Conservation (phyloP, 2,888 invertebrate species). For the Fissipunctia ypsillon region DNA sequence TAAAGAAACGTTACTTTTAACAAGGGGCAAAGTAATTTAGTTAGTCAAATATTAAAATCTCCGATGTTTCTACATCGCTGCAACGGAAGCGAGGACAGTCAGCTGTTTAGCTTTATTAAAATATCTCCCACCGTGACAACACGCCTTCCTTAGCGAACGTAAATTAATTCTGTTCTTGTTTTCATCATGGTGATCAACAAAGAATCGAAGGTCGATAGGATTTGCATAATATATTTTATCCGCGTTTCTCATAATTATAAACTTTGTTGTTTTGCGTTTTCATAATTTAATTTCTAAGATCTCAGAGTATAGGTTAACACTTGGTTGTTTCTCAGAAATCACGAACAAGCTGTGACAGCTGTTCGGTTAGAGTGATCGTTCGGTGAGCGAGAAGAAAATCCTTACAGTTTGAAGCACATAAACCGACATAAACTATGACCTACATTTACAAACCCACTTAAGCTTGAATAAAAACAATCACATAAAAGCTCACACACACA, state of each 20-base stretch:
- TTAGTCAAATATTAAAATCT: slow-evolving; percentile 27
- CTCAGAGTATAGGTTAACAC: background rate
- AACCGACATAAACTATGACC: too few relatives aligned
- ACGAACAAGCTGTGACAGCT: too few relatives aligned
- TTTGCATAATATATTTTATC: slow-evolving; percentile 46
- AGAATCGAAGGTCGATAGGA: slow-evolving; percentile 30
- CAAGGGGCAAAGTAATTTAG: background rate
- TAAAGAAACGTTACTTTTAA: background rate
- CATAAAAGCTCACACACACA: background rate
- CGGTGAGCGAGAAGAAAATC: too few relatives aligned
- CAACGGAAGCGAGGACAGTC: slow-evolving; percentile 80
- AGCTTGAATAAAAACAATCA: background rate
- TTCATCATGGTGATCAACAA: slow-evolving; percentile 45
- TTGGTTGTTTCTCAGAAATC: background rate
- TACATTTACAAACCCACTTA: background rate
- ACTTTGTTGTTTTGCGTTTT: background rate
- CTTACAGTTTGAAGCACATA: background rate
- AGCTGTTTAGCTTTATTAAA: slow-evolving; percentile 85
- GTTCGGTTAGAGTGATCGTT: background rate
- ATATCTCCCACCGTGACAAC: slow-evolving; percentile 75
- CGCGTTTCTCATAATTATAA: background rate
- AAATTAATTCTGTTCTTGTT: slow-evolving; percentile 57
- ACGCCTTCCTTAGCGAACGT: slow-evolving; percentile 59
- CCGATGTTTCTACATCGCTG: slow-evolving; percentile 51
- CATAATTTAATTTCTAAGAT: background rate